Conservation (phyloP, 2,888 invertebrate species). For the Platerodrilus igneus region DNA sequence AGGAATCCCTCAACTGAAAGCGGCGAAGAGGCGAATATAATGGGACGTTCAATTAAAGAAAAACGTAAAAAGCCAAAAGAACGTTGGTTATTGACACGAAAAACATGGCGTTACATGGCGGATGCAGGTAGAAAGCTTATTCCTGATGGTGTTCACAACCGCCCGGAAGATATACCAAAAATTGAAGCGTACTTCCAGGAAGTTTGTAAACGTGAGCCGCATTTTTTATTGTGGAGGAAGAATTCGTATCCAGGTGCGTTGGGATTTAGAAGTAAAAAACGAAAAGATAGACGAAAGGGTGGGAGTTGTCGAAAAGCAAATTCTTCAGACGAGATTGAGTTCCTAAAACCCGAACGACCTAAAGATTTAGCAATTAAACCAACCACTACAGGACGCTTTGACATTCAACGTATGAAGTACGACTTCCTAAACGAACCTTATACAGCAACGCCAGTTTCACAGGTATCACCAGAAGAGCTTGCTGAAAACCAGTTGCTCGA, state of each 20-base stretch:
- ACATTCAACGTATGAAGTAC: slow-evolving; percentile 62
- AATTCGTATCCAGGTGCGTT: slow-evolving; percentile 75
- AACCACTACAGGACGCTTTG: slow-evolving; percentile 59
- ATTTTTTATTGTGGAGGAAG: slow-evolving; percentile 78
- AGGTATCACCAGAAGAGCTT: slow-evolving; percentile 44
- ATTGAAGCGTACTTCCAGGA: slow-evolving; percentile 82
- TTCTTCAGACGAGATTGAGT: slow-evolving; percentile 62
- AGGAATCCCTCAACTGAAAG: slow-evolving; percentile 49
- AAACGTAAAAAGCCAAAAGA: slow-evolving; percentile 60
- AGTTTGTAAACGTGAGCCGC: slow-evolving; percentile 71
- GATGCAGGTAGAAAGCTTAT: slow-evolving; percentile 81
- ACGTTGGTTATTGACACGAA: slow-evolving; percentile 81
- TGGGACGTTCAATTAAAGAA: slow-evolving; percentile 57
- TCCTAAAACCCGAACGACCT: slow-evolving; percentile 50
- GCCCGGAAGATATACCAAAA: slow-evolving; percentile 70
- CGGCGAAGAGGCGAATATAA: slow-evolving; percentile 44
- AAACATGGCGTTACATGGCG: slow-evolving; percentile 91
- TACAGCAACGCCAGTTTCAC: slow-evolving; percentile 25
- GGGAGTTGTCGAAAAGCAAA: slow-evolving; percentile 65
- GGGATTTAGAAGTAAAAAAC: slow-evolving; percentile 53
- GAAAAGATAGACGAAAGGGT: slow-evolving; percentile 56
- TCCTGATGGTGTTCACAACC: slow-evolving; percentile 73
- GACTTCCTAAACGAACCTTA: slow-evolving; percentile 59
- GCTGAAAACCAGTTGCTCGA: slow-evolving; percentile 59
- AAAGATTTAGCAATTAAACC: slow-evolving; percentile 39